phyloP scores from a whole-genome alignment of 1,140 invertebrate genomes.

The Drosophila leontia region DNA sequence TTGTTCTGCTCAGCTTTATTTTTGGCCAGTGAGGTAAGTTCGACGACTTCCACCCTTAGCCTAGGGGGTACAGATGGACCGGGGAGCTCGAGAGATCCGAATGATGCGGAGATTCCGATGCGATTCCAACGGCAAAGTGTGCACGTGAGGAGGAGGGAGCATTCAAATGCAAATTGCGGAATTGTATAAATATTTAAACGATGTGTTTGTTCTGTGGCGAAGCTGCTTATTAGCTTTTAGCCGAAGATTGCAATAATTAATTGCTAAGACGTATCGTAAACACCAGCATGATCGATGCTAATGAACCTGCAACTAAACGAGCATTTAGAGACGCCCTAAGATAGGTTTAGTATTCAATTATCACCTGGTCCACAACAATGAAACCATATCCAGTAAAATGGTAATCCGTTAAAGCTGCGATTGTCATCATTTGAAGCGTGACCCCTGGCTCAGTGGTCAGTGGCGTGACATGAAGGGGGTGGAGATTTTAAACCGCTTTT shows the following conservation, averaged over 20 bases:
- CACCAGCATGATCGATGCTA: constrained; percentile 29
- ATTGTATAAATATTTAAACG: constrained; percentile 66
- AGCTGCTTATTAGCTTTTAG: constrained; percentile 55
- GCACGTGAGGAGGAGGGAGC: constrained; percentile 54
- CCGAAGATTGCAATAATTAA: constrained; percentile 64
- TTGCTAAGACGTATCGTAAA: constrained; percentile 45
- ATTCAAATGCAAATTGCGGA: constrained; percentile 70
- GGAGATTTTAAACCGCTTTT: neutral
- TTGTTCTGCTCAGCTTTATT: constrained; percentile 69
- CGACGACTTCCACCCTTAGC: constrained; percentile 32
- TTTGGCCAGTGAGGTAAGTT: constrained; percentile 75
- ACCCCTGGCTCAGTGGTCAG: constrained; percentile 11
- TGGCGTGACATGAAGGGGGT: neutral
- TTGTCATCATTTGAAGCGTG: constrained; percentile 22
- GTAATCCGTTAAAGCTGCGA: constrained; percentile 24
- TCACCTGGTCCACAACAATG: constrained; percentile 24
- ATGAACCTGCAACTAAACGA: constrained; percentile 33
- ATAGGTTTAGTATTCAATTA: constrained; percentile 23
- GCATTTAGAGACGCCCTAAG: constrained; percentile 15
- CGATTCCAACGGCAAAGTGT: constrained; percentile 13
- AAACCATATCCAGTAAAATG: constrained; percentile 17
- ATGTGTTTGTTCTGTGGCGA: constrained; percentile 32
- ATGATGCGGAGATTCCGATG: constrained; percentile 25
- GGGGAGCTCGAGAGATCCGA: constrained; percentile 28
- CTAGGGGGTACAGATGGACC: constrained; percentile 15